Evolutionary conservation across 2,888 invertebrate species (phyloP).

Genomic region (Harmothoe impar): DNA sequence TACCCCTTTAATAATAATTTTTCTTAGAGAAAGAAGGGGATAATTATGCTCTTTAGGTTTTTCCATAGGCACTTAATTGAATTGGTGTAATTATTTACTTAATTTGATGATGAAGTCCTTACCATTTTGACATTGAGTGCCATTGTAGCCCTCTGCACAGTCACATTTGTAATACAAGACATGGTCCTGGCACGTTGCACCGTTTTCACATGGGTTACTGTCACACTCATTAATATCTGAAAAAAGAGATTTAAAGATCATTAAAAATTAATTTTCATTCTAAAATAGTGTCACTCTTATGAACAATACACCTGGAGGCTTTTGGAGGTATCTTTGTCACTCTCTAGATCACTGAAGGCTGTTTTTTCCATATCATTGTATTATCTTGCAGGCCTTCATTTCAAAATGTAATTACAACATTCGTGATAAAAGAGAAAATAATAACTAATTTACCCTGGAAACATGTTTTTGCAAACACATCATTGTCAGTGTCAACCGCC

Average conservation of each 20-base stretch:
- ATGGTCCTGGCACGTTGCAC: not conserved
- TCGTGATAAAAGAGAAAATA: too few relatives aligned
- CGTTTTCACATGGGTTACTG: not conserved
- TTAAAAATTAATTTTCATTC: not conserved
- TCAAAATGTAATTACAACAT: not conserved
- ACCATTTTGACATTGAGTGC: not conserved
- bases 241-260: not conserved
- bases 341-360: not conserved
- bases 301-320: not conserved
- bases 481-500: not conserved
- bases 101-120: not conserved
- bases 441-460: not conserved
- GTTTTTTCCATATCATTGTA: not conserved
- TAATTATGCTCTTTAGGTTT: not conserved
- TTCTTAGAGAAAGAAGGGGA: not conserved
- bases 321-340: not conserved
- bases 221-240: not conserved
- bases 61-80: not conserved
- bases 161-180: not conserved
- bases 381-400: not conserved
- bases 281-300: not conserved
- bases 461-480: not conserved
- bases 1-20: not conserved
- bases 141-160: not conserved
- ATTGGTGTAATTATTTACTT: not conserved